Conservation (phyloP, 2,113 vertebrate genomes). For the Diglossa brunneiventris region DNA sequence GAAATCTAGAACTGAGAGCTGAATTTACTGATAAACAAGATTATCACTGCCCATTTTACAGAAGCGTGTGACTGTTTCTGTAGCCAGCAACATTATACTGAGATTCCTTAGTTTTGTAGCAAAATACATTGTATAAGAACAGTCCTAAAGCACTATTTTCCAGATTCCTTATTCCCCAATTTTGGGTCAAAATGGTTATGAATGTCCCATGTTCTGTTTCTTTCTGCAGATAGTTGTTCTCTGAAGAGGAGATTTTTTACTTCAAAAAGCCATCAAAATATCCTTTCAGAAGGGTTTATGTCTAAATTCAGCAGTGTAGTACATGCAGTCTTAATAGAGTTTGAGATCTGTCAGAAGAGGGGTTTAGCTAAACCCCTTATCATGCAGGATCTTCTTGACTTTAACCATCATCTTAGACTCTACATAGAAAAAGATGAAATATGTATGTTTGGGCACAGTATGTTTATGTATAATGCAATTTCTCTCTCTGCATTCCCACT, state of each 20-base stretch:
- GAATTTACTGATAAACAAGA: neutral
- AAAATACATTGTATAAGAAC: neutral
- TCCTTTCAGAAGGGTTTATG: neutral
- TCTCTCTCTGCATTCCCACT: constrained; percentile 43
- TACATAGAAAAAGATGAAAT: constrained; percentile 3
- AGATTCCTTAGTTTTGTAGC: neutral
- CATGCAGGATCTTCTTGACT: neutral
- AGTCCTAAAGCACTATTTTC: neutral
- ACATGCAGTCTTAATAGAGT: neutral
- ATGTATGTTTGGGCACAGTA: neutral
- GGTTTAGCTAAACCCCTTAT: neutral
- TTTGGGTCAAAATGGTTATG: neutral
- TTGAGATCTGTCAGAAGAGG: neutral
- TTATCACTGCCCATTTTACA: neutral
- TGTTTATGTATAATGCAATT: neutral
- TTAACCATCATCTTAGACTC: neutral
- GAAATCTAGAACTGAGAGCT: neutral
- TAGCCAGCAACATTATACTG: neutral
- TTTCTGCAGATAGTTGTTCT: neutral
- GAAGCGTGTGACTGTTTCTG: neutral
- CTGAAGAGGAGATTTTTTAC: neutral
- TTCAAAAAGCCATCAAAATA: neutral
- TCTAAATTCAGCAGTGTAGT: neutral
- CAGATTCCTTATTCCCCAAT: neutral
- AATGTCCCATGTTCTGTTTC: neutral